A percentile compares a stretch with the other conserved stretches of the same genome.
Evolutionary conservation across 2,113 vertebrate species (phyloP).

Genomic region (Corythoichthys intestinalis): DNA sequence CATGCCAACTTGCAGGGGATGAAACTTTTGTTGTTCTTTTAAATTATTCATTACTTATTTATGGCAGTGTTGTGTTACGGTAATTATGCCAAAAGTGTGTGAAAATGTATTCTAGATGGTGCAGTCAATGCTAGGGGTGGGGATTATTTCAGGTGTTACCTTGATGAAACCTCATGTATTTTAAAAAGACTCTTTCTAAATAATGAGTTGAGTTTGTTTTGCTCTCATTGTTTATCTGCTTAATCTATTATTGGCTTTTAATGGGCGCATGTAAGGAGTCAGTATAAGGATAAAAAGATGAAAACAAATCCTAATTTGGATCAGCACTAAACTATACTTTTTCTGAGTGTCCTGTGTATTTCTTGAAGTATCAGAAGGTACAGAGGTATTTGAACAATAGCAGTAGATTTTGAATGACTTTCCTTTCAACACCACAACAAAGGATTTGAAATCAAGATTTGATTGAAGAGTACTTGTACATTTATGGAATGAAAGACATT

Average conservation of each 20-base stretch:
- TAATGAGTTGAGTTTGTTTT: not conserved
- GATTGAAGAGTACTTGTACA: not conserved
- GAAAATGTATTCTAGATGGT: conserved; percentile 2
- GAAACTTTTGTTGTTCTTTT: conserved; percentile 4
- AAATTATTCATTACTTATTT: conserved; percentile 19
- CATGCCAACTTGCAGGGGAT: conserved; percentile 6
- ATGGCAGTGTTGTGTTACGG: not conserved
- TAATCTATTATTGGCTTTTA: not conserved
- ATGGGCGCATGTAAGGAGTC: not conserved
- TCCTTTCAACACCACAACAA: not conserved
- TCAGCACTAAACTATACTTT: not conserved
- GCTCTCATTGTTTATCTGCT: conserved; percentile 1
- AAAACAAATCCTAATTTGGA: not conserved
- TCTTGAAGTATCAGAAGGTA: not conserved
- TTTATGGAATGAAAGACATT: not conserved
- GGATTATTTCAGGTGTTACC: not conserved
- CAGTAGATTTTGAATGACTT: not conserved
- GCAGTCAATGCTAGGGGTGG: conserved; percentile 8
- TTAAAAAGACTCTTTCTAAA: not conserved
- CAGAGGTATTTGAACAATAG: not conserved
- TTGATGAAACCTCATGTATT: not conserved
- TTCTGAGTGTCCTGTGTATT: not conserved
- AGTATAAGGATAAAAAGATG: not conserved
- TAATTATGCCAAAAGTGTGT: conserved; percentile 4
- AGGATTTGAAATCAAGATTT: not conserved